These are phyloP conservation scores for Pyrgus malvae DNA, from an alignment of 2,888 invertebrate species.

Conservation along the genomic window DNA sequence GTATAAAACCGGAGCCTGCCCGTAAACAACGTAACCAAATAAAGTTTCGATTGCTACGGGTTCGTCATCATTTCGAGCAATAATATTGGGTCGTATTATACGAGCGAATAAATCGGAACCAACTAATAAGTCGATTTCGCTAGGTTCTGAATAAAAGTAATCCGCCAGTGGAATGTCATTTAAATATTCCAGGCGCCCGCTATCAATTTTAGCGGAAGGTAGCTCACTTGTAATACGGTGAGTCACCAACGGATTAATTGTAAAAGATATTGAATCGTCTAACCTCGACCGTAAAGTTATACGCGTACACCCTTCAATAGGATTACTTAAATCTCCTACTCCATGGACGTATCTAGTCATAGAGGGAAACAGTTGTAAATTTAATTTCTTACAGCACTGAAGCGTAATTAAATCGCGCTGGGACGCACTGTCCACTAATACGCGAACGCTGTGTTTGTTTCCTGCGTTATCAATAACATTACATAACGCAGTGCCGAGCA, in stretches of 20 bases:
- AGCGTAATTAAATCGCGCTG: slow-evolving; percentile 18
- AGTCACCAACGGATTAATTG: slow-evolving; percentile 9
- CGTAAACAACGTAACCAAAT: background rate
- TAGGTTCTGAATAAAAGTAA: slow-evolving; percentile 4
- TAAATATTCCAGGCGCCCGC: slow-evolving; percentile 6
- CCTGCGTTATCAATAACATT: slow-evolving; percentile 1
- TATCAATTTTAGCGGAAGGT: slow-evolving; percentile 5
- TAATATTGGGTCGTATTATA: slow-evolving; percentile 10
- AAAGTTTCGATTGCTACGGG: slow-evolving; percentile 13
- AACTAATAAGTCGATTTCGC: slow-evolving; percentile 14
- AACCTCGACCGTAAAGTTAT: slow-evolving; percentile 11
- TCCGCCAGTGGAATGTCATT: slow-evolving; percentile 21
- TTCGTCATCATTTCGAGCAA: slow-evolving; percentile 9
- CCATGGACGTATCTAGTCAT: slow-evolving; percentile 7
- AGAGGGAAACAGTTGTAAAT: slow-evolving; percentile 6
- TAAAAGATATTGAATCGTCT: background rate
- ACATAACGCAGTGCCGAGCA: slow-evolving; percentile 10
- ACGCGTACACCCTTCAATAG: slow-evolving; percentile 14
- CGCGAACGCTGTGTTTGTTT: background rate
- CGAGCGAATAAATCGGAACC: slow-evolving; percentile 17
- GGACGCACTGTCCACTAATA: slow-evolving; percentile 10
- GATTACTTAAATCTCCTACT: slow-evolving; percentile 11
- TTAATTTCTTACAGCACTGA: slow-evolving; percentile 18
- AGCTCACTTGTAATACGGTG: slow-evolving; percentile 14
- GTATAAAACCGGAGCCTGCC: background rate